Base-by-base conservation (phyloP, 1,140 invertebrate genomes). In the Conus ventricosus region DNA sequence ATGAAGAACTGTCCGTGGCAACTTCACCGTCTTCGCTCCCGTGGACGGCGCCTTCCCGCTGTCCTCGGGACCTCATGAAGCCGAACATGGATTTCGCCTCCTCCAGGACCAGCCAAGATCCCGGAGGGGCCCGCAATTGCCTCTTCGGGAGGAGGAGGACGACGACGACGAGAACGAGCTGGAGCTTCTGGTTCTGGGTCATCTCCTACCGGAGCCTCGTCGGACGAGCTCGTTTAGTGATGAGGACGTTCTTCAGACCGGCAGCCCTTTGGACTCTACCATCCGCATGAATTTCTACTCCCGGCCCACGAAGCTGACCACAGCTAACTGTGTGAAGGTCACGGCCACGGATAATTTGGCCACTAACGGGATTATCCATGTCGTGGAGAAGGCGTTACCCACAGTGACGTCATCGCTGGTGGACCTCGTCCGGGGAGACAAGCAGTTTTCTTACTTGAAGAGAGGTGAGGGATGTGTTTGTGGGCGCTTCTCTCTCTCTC, bases 311-410 rank as follows among this genome's bases (percentile, higher is more conserved):
- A 93, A 95, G 94, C 83, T 95, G 84, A 92, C 95, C 51, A 97
- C 96, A 6, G 96, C 96, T 0, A 96, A 97, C 92, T 97, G 97
- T 92, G 96, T 96, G 20, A 94, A 95, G 60, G 90, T 97, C 0
- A 95, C 96, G 2, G 95, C 96, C 85, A 94, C 96, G 53, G 96
- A 97, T 91, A 96, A 96, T 87, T 94, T 96, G 89, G 96, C 96
- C 4, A 95, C 92, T 5, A 96, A 96, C 90, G 96, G 96, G 5
- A 95, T 96, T 51, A 94, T 96, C 10, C 96, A 97, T 91, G 93
- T 96, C 10, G 93, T 96, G 8, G 95, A 96, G 80, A 92, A 94
- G 75, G 93, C 96, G 6, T 89, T 96, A 20, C 92, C 93, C 53
- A 96, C 96, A 39, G 96, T 96, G 2, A 95, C 93, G 15, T 93